These are phyloP conservation scores for Mamestra brassicae DNA, from an alignment of 2,888 invertebrate species.

Conservation along the genomic window DNA sequence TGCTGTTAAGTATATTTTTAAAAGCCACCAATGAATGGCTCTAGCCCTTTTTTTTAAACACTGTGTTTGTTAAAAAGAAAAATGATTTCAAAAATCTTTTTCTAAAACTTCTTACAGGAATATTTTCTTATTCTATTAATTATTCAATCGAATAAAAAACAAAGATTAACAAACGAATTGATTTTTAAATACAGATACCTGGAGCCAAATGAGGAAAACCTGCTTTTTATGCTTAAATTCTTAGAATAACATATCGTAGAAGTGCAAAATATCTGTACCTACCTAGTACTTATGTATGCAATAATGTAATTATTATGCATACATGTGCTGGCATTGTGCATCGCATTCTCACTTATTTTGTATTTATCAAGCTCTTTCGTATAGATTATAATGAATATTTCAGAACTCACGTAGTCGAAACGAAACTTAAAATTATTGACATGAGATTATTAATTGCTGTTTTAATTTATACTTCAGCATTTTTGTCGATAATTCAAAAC, in stretches of 20 bases:
- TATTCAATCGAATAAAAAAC: neutral
- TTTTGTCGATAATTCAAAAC: too few relatives aligned
- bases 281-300: conserved; percentile 4
- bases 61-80: neutral
- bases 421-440: neutral
- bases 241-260: conserved; percentile 26
- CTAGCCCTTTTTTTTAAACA: neutral
- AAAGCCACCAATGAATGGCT: neutral
- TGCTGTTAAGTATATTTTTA: neutral
- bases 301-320: conserved; percentile 25
- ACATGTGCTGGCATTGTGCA: conserved; percentile 27
- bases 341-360: conserved; percentile 41
- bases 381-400: conserved; percentile 16
- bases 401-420: conserved; percentile 26
- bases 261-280: conserved; percentile 25
- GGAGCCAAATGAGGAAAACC: conserved; percentile 36
- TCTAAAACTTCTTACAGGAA: neutral
- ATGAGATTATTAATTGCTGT: conserved; percentile 1
- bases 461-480: neutral
- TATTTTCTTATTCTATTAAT: neutral
- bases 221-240: conserved; percentile 30
- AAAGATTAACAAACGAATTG: neutral
- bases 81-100: neutral
- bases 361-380: conserved; percentile 18
- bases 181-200: conserved; percentile 4